Evolutionary conservation across 1,140 invertebrate genomes (phyloP), one percentile per base, ranked within the genome.

Genomic region (Daktulosphaira vitifoliae): DNA sequence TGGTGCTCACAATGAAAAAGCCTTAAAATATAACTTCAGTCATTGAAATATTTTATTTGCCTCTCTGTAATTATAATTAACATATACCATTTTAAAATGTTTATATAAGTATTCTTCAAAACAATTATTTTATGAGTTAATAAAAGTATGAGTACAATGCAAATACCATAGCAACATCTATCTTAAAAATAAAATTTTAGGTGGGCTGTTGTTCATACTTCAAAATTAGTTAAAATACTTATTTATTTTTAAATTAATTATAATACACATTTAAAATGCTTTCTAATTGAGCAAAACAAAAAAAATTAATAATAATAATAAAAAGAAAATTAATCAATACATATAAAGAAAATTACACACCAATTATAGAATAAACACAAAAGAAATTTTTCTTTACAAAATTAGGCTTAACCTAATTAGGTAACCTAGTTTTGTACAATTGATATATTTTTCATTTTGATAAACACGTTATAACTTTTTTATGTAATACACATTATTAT

Each of bases 231-330:
- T 3, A 16, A 11, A n/a, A n/a, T 44, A 44, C n/a, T 44, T 11
- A 4, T 44, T 44, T n/a, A n/a, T 44, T 44, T 59, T 44, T n/a
- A 25, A 23, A 18, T 7, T 44, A 56, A 42, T 56, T 11, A 56
- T 23, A 39, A 38, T n/a, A 13, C 20, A 37, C 20, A 39, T 20
- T 13, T 39, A 53, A 3, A 59, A 13, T 26, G 8, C 39, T 15
- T 42, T 59, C 56, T 62, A 62, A 62, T 62, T 62, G 56, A 62
- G 56, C 56, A 62, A 62, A 62, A 62, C 42, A 13, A 59, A 59
- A 59, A 48, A 62, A 62, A 59, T 25, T 25, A 42, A 33, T 29
- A 29, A n/a, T n/a, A n/a, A n/a, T n/a, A n/a, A n/a, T n/a, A n/a
- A n/a, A n/a, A n/a, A n/a, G n/a, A n/a, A n/a, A 20, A 22, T 33